phyloP scores from a whole-genome alignment of 2,797 vertebrate species.

The Aplochiton taeniatus region DNA sequence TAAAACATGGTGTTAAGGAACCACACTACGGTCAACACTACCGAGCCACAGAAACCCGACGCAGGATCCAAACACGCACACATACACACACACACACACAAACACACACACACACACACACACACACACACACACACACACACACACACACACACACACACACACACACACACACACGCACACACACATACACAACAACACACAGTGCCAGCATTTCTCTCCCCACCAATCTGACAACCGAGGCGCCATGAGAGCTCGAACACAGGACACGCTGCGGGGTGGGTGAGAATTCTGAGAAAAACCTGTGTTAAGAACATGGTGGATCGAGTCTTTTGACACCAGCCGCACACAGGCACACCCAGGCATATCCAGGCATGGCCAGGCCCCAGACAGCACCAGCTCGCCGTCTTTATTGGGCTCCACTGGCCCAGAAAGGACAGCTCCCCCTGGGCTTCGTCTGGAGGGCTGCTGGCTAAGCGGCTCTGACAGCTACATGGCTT shows the following conservation, averaged over 20 bases:
- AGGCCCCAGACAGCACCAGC: conserved; percentile 58
- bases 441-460: conserved; percentile 64
- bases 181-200: neutral
- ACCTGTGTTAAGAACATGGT: conserved; percentile 45
- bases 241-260: conserved; percentile 40
- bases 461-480: conserved; percentile 64
- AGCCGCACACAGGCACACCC: conserved; percentile 23
- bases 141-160: neutral
- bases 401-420: conserved; percentile 48
- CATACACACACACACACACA: conserved; percentile 23
- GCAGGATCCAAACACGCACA: conserved; percentile 25
- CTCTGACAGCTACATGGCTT: conserved; percentile 75
- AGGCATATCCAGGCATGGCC: conserved; percentile 31
- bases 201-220: too few relatives aligned
- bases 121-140: neutral
- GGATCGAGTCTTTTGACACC: conserved; percentile 11
- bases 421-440: conserved; percentile 73
- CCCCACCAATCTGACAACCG: conserved; percentile 26
- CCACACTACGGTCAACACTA: conserved; percentile 66
- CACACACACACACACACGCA: too few relatives aligned
- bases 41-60: conserved; percentile 59
- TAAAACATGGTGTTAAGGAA: conserved; percentile 61
- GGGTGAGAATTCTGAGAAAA: conserved; percentile 30
- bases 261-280: conserved; percentile 19
- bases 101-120: conserved; percentile 21